Conservation (phyloP, 2,797 vertebrate genomes). For the Poecilia wingei region DNA sequence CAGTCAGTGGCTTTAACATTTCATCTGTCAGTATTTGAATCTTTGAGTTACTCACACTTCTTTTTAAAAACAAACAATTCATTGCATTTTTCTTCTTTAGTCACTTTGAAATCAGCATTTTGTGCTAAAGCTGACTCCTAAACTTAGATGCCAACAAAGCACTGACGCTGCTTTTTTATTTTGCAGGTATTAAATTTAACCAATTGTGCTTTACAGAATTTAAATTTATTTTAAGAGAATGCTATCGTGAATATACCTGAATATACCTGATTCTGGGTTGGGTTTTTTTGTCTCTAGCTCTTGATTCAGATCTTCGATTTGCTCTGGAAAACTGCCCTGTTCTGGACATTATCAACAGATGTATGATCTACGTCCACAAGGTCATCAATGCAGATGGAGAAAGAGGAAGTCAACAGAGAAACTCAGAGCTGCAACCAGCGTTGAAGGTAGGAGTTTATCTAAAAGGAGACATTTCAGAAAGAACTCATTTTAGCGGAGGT, state of each 20-base stretch:
- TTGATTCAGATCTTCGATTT: conserved; percentile 79
- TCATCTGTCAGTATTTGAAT: background rate
- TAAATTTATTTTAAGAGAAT: background rate
- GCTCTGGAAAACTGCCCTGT: conserved; percentile 64
- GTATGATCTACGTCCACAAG: conserved; percentile 82
- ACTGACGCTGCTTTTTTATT: background rate
- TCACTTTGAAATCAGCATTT: background rate
- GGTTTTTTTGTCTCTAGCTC: conserved; percentile 54
- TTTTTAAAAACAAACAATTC: background rate
- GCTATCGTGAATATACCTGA: background rate
- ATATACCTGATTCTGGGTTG: background rate
- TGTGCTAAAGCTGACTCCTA: background rate
- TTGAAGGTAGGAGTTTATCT: conserved; percentile 23
- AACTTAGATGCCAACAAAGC: background rate
- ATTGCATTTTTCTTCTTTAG: background rate
- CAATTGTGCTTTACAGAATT: background rate
- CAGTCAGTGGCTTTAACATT: background rate
- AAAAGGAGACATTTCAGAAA: background rate
- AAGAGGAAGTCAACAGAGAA: conserved; percentile 11
- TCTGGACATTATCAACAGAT: conserved; percentile 59
- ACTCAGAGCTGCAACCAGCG: conserved; percentile 14
- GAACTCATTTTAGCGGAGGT: background rate
- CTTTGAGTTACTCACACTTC: background rate
- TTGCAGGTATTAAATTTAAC: background rate
- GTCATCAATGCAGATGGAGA: conserved; percentile 53